Evolutionary conservation across 2,888 invertebrate species (phyloP), one percentile per base, ranked within the genome.

Genomic region (Caenorhabditis japonica): DNA sequence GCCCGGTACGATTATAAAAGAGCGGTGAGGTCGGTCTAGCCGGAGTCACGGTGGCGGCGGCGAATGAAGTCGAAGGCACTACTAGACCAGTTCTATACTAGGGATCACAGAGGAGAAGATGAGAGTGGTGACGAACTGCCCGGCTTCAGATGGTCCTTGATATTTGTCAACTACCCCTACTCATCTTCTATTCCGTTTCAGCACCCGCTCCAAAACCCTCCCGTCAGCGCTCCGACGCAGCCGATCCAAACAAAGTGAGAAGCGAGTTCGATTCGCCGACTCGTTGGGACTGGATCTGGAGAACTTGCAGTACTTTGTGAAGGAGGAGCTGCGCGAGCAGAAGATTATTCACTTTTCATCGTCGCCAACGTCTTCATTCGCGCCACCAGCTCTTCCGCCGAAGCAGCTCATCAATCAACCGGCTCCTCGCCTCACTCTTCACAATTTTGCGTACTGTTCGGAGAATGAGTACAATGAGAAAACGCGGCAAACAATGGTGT

Each of bases 181-280:
- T 33, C 25, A 33, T 30, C 19, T n/a, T n/a, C 12, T 27, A 7
- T 23, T 36, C 19, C 7, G 13, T 72, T 72, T 60, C 72, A 72
- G 72, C 47, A 60, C 44, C 25, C 64, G 72, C 15, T 46, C 72
- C 21, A 76, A 76, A 47, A 74, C 76, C 4, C 71, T 74, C 10
- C 76, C 76, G 36, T 76, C 76, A 4, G 76, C 76, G 10, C 62
- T 76, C 38, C 64, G 74, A 7, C 55, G 76, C 30, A 58, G 69
- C 7, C 49, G 76, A 43, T 74, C 74, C 8, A 74, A 74, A 34
- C 73, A 76, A 17, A 51, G 52, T 34, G 69, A 62, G 44, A 76
- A 76, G 34, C 44, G 74, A 8, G 79, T 79, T 5, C 72, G 77
- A 66, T 79, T 79, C 53, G 79, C 79, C 36, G 79, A 79, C 25